Base-by-base conservation (phyloP, 2,113 vertebrate genomes). In the Psephotus haematonotus region DNA sequence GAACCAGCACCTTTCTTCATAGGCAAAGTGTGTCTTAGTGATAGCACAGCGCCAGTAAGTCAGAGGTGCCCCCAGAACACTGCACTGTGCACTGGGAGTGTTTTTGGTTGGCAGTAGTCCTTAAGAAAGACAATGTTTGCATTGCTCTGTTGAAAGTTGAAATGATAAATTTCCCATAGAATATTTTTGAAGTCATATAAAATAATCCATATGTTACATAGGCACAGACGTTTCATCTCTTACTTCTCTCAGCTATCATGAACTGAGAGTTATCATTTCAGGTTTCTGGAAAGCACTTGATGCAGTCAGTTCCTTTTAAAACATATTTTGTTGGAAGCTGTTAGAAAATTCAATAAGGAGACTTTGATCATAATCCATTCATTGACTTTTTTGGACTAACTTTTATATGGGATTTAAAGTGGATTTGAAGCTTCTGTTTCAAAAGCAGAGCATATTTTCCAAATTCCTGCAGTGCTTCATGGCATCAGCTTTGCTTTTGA, bases 391-490 rank as follows among this genome's bases (percentile, higher is more conserved):
- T 92, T 77, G 92, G 95, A 81, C 90, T 92, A 97, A 97, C 92
- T 96, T 96, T 96, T 96, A 95, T 95, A 97, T 69, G 83, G 96
- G 96, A 97, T 95, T 97, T 97, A 92, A 95, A 93, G 86, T 97
- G 95, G 93, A 96, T 97, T 96, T 97, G 95, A 94, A 93, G 95
- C 94, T 96, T 96, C 96, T 97, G 86, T 96, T 96, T 97, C 90
- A 94, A 97, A 96, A 97, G 95, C 93, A 96, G 93, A 95, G 92
- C 86, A 77, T 97, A 90, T 95, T 93, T 95, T 96, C 92, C 90
- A 95, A 95, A 96, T 95, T 96, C 95, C 94, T 92, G 77, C 80
- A 82, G 90, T 84, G 93, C 92, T 92, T 92, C 82, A 28, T 96
- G 88, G 90, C 96, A 96, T 84, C 90, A 92, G 92, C 86, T 90